Percentiles rank a stretch among this genome's conserved stretches.
Evolutionary conservation across 1,140 invertebrate species (phyloP).

Genomic region (Hyposmocoma kahamanoa): DNA sequence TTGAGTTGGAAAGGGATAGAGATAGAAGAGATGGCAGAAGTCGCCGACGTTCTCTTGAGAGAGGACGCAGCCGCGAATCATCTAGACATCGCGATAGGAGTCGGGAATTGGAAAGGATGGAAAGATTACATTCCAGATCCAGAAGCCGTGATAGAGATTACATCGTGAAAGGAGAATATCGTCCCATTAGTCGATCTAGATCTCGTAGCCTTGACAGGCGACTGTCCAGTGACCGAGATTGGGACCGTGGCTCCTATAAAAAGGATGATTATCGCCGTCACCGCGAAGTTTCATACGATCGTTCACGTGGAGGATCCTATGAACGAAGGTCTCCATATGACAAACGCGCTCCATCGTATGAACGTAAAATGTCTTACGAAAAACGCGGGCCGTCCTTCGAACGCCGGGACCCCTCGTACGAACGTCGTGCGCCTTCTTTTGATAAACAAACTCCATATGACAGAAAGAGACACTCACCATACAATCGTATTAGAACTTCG

Average conservation of each 20-base stretch:
- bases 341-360: conserved; percentile 61
- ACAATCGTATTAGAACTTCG: conserved; percentile 52
- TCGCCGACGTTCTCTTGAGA: conserved; percentile 46
- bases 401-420: conserved; percentile 59
- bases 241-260: conserved; percentile 69
- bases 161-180: conserved; percentile 63
- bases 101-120: conserved; percentile 45
- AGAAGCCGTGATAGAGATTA: conserved; percentile 73
- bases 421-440: conserved; percentile 60
- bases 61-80: conserved; percentile 31
- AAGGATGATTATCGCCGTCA: conserved; percentile 70
- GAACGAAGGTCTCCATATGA: conserved; percentile 60
- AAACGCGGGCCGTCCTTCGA: conserved; percentile 61
- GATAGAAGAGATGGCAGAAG: conserved; percentile 48
- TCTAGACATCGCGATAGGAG: conserved; percentile 50
- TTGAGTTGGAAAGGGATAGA: conserved; percentile 47
- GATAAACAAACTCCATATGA: conserved; percentile 59
- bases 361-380: conserved; percentile 56
- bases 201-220: conserved; percentile 64
- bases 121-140: conserved; percentile 69
- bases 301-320: conserved; percentile 57
- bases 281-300: conserved; percentile 56
- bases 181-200: conserved; percentile 55
- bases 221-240: conserved; percentile 54
- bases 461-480: conserved; percentile 62